phyloP scores from a whole-genome alignment of 2,888 invertebrate species.

The Eretmocerus hayati region DNA sequence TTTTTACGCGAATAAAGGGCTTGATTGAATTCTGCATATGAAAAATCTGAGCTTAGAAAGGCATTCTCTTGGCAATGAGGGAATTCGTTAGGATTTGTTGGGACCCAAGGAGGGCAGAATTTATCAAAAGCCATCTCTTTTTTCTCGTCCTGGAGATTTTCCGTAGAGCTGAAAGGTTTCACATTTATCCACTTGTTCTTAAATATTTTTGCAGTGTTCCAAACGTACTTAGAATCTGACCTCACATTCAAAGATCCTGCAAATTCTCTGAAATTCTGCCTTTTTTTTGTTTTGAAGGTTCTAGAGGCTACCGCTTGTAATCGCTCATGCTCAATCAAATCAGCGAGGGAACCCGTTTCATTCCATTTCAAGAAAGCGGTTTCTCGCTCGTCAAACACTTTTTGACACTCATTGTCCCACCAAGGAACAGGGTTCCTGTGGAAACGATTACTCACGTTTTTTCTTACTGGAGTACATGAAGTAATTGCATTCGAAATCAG shows the following conservation, averaged over 20 bases:
- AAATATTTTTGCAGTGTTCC: not conserved
- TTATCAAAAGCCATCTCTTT: not conserved
- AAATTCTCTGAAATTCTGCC: not conserved
- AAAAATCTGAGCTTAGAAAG: not conserved
- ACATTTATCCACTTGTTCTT: not conserved
- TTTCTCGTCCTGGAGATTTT: not conserved
- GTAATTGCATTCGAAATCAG: not conserved
- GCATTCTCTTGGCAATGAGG: not conserved
- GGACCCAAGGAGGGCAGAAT: not conserved
- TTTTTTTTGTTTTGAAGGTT: not conserved
- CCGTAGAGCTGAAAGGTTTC: not conserved
- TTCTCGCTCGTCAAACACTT: not conserved
- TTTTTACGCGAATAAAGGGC: not conserved
- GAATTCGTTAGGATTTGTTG: not conserved
- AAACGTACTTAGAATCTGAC: not conserved
- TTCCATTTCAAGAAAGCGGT: not conserved
- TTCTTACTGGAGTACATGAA: not conserved
- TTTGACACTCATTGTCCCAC: constrained; percentile 3
- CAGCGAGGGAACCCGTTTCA: too few relatives aligned
- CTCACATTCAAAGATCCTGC: not conserved
- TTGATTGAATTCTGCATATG: not conserved
- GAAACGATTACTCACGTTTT: too few relatives aligned
- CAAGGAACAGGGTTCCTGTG: constrained; percentile 1
- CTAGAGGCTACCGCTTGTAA: not conserved
- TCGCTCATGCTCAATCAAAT: not conserved